Evolutionary conservation across 1,140 invertebrate genomes (phyloP).

Genomic region (Drosophila bocki): DNA sequence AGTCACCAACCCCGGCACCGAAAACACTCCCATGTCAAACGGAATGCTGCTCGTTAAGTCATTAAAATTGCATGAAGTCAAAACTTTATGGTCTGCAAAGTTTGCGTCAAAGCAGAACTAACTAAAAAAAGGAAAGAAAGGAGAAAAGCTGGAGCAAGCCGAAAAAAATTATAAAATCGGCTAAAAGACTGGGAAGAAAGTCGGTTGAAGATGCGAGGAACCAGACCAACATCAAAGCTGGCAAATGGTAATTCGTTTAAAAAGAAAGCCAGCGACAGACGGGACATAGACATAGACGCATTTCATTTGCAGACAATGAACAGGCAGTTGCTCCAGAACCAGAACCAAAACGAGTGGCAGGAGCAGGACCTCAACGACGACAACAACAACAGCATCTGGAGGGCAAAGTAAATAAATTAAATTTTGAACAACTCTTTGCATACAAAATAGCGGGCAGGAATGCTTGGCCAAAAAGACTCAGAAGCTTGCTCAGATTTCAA

Average conservation of each 20-base stretch:
- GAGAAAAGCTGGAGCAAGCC: slow-evolving; percentile 20
- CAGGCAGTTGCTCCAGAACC: slow-evolving; percentile 18
- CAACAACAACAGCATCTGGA: slow-evolving; percentile 42
- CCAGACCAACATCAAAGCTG: slow-evolving; percentile 73
- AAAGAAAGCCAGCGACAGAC: slow-evolving; percentile 54
- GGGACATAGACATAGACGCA: slow-evolving; percentile 54
- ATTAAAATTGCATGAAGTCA: slow-evolving; percentile 83
- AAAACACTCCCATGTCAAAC: slow-evolving; percentile 57
- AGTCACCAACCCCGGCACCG: slow-evolving; percentile 12
- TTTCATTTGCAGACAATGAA: slow-evolving; percentile 81
- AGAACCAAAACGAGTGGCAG: background rate
- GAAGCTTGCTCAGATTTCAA: slow-evolving; percentile 65
- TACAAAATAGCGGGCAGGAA: slow-evolving; percentile 65
- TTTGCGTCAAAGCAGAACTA: slow-evolving; percentile 75
- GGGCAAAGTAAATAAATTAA: slow-evolving; percentile 78
- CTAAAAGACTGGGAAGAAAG: slow-evolving; percentile 29
- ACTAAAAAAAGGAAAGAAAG: slow-evolving; percentile 34
- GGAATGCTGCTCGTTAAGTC: slow-evolving; percentile 79
- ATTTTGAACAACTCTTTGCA: slow-evolving; percentile 80
- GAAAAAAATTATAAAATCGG: slow-evolving; percentile 35
- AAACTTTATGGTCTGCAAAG: slow-evolving; percentile 83
- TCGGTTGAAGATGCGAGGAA: slow-evolving; percentile 43
- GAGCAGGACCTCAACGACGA: slow-evolving; percentile 10
- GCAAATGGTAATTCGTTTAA: slow-evolving; percentile 79
- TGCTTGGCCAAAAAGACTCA: slow-evolving; percentile 29